Evolutionary conservation across 2,113 vertebrate genomes (phyloP).

Genomic region (Urocitellus parryii): DNA sequence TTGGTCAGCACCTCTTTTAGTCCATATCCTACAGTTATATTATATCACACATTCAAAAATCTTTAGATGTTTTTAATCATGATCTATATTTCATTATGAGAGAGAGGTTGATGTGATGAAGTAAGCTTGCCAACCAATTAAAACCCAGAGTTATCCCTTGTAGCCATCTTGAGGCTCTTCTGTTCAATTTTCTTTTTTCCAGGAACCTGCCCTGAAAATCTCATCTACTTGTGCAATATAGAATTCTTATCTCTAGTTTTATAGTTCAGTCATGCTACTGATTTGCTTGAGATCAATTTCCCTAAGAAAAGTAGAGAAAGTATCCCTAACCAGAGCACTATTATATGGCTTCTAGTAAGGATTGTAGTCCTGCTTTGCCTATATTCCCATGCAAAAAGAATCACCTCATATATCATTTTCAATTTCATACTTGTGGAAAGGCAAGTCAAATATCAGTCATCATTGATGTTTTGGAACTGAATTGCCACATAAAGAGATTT

Average conservation of each 20-base stretch:
- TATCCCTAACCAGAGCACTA: neutral
- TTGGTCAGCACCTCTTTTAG: neutral
- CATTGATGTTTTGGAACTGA: neutral
- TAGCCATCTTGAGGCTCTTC: accelerated
- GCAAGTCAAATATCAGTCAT: neutral
- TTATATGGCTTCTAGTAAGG: neutral
- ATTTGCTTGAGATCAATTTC: neutral
- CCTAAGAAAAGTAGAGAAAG: neutral
- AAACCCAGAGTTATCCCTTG: accelerated
- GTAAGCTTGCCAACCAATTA: neutral
- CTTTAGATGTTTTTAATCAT: neutral
- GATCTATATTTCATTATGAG: neutral
- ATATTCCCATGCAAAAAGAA: neutral
- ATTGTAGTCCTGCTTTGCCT: neutral
- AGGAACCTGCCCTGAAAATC: neutral
- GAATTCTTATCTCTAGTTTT: neutral
- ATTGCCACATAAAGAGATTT: conserved; percentile 9
- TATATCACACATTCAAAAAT: neutral
- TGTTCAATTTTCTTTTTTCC: neutral
- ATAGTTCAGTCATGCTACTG: neutral
- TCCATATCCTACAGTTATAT: neutral
- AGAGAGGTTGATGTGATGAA: neutral
- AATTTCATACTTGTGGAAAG: neutral
- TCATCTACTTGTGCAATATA: neutral
- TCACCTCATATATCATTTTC: neutral